Evolutionary conservation across 1,140 invertebrate genomes (phyloP), one percentile per base, ranked within the genome.

Genomic region (Calosoma granatense): DNA sequence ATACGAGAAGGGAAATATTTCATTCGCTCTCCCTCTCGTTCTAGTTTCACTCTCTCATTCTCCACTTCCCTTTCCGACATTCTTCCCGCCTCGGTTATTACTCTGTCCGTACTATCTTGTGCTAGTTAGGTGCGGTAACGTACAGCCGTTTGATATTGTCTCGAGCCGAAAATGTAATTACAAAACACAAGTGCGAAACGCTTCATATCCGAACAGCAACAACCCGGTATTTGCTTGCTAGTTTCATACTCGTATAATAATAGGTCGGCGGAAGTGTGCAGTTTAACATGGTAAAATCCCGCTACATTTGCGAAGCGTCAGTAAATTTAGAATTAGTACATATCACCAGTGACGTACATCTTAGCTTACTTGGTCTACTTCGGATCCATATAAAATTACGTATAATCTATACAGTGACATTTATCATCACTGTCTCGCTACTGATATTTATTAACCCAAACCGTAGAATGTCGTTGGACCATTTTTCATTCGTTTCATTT

Each of bases 401-500:
- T n/a, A n/a, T 36, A 36, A 36, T 36, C 26, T 36, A n/a, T n/a
- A n/a, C n/a, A 36, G 26, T 36, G 22, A 55, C 30, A 20, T 55
- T 36, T 55, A 55, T 55, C 54, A 55, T 20, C 19, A 21, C 30
- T 41, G 30, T 55, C 54, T 36, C 23, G 26, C 3, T 2, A 14
- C 2, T 14, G 19, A n/a, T 55, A 55, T 55, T 55, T 55, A 55
- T 55, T 41, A 55, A 55, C 54, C 36, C 54, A 2, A 22, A 20
- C 20, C 53, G 53, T 26, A 23, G 26, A 36, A 36, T 36, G 26
- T 36, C 26, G 6, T 6, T 9, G 6, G 19, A 55, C 54, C 36
- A 55, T 55, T 55, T 55, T 55, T 41, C 54, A 55, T 54, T 36
- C 53, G 22, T 23, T 54, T 54, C 53, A 54, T 54, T 22, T 54